Evolutionary conservation across 2,797 vertebrate species (phyloP), one percentile per base, ranked within the genome.

Genomic region (Falco concolor): DNA sequence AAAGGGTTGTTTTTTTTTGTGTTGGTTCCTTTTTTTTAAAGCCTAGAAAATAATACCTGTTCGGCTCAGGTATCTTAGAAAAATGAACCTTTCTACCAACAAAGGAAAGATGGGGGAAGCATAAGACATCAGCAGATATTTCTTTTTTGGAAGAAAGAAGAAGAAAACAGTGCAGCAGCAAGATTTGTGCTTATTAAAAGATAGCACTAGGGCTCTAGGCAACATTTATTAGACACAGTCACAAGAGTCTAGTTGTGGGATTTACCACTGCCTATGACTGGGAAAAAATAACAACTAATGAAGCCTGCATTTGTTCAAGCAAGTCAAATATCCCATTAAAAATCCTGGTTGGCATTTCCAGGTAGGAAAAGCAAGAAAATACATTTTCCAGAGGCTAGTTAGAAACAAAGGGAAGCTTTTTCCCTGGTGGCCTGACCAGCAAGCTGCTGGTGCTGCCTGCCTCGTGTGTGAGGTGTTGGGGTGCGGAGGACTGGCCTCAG

Each of bases 151-250:
- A 68, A 67, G 80, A 83, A 95, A 79, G 63, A 92, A 54, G 87
- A 56, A 32, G 89, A 57, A 93, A 92, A 74, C 72, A 65, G 69
- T 3, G 13, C 7, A 68, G 57, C 60, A 60, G 90, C 74, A 36
- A 93, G 92, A 79, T 89, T 49, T 85, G 81, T 82, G 78, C 92
- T 92, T 91, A 87, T 93, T 94, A 92, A 69, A 89, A 61, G 34
- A 75, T 67, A 84, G 87, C 47, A 10, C 45, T 36, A 3, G 67
- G 63, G 74, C 94, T 93, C 27, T 5, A 59, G 91, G 94, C 91
- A 89, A 13, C 87, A 22, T 92, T 92, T 87, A 87, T 90, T 78
- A 93, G 65, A 40, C 65, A 86, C 54, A 65, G 89, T 13, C 74
- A 82, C 91, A 36, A 20, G 67, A 89, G 78, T 76, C 84, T 75